phyloP scores from a whole-genome alignment of 2,797 vertebrate genomes.

The Aviceda leuphotes region DNA sequence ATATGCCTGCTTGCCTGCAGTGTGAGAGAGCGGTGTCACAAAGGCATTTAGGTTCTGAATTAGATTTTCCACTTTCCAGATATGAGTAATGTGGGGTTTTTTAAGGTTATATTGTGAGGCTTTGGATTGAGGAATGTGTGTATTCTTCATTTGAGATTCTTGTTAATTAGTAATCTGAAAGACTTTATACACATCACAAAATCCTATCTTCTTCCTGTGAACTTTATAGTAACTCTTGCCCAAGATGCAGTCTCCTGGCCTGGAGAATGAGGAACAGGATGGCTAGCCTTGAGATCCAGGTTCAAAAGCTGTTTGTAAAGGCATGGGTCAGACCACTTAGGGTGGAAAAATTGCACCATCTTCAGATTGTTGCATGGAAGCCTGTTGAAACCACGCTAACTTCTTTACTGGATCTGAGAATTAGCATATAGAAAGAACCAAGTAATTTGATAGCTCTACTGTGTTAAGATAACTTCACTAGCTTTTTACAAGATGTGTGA shows the following conservation, averaged over 20 bases:
- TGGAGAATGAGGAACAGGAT: neutral
- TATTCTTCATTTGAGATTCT: neutral
- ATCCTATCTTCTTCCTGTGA: neutral
- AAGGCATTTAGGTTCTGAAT: neutral
- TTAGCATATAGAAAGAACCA: neutral
- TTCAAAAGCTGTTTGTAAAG: neutral
- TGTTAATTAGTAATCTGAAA: conserved; percentile 3
- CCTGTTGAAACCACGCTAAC: neutral
- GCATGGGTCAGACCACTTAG: neutral
- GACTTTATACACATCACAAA: neutral
- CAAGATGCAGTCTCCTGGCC: neutral
- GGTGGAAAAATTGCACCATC: neutral
- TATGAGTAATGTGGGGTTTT: neutral
- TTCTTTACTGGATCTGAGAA: neutral
- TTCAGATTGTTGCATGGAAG: neutral
- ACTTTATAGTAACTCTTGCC: neutral
- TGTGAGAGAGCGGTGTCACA: neutral
- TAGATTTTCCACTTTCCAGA: neutral
- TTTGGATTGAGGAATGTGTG: neutral
- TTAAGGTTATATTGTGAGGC: neutral
- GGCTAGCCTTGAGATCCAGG: neutral
- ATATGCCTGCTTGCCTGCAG: neutral
- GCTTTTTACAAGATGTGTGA: neutral
- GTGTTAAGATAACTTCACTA: neutral
- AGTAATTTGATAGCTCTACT: neutral